These are phyloP conservation scores for rat (Rattus norvegicus) DNA, from an alignment of 2,113 vertebrate genomes.

Conservation along the genomic window DNA sequence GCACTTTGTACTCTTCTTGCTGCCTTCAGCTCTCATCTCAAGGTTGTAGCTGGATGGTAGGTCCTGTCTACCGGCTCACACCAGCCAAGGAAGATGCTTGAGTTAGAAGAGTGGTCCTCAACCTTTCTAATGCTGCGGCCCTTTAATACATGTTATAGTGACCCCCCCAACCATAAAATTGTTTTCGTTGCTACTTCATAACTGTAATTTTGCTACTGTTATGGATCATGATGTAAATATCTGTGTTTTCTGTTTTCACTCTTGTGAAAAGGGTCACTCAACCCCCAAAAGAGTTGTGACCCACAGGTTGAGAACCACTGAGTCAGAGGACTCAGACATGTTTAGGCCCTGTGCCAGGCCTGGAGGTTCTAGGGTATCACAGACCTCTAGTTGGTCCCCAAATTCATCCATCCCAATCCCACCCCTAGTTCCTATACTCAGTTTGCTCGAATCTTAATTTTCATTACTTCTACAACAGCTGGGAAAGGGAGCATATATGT, in stretches of 20 bases:
- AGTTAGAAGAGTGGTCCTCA: slow-evolving; percentile 74
- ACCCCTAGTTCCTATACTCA: neutral
- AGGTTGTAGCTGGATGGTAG: slow-evolving; percentile 82
- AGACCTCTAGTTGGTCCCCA: neutral
- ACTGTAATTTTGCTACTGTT: neutral
- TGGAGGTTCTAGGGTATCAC: slow-evolving; percentile 80
- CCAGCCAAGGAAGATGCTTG: slow-evolving; percentile 85
- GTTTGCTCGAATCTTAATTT: neutral
- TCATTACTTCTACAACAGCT: neutral
- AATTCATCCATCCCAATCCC: neutral
- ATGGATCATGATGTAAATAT: neutral
- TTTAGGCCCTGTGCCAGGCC: slow-evolving; percentile 81
- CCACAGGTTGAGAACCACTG: neutral
- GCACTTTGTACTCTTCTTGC: slow-evolving; percentile 84
- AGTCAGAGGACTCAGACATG: slow-evolving; percentile 82
- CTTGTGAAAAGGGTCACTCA: neutral
- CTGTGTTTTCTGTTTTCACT: no score
- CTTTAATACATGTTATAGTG: neutral
- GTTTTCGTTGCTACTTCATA: neutral
- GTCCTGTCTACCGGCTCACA: slow-evolving; percentile 77
- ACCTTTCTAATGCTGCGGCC: neutral
- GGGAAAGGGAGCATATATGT: neutral
- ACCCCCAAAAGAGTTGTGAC: neutral
- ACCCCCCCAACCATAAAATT: neutral
- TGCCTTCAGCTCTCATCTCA: slow-evolving; percentile 80